These are phyloP conservation scores for Ondatra zibethicus DNA, from an alignment of 2,113 vertebrate species.

Conservation along the genomic window DNA sequence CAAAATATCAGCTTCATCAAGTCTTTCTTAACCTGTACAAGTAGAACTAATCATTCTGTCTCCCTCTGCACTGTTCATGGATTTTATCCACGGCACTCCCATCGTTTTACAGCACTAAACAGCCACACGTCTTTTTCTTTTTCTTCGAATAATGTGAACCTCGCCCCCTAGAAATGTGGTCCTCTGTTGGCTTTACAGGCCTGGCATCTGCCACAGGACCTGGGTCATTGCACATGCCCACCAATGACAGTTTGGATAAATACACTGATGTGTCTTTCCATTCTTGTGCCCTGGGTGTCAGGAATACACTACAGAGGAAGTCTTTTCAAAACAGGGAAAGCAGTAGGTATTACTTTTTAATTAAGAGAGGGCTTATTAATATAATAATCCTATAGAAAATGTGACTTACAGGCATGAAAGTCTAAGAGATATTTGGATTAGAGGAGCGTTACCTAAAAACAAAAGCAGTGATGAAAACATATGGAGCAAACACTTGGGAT, in stretches of 20 bases:
- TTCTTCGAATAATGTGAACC: background rate
- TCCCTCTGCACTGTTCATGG: background rate
- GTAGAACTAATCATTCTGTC: background rate
- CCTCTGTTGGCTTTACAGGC: background rate
- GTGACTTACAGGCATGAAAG: background rate
- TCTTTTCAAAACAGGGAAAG: background rate
- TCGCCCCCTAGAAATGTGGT: background rate
- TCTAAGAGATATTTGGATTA: background rate
- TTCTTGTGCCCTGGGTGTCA: background rate
- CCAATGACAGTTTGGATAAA: background rate
- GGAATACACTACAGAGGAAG: background rate
- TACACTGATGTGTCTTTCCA: background rate
- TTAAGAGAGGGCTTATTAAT: background rate
- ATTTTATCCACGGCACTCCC: background rate
- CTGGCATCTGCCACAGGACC: slow-evolving; percentile 35
- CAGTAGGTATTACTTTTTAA: background rate
- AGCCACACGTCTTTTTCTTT: background rate
- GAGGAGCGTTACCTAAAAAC: background rate
- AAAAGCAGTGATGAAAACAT: background rate
- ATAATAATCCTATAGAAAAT: background rate
- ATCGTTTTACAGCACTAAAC: background rate
- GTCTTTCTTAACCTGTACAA: slow-evolving; percentile 13
- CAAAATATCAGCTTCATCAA: background rate
- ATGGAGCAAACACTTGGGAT: background rate
- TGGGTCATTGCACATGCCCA: slow-evolving; percentile 17